Conservation (phyloP, 2,113 vertebrate species). For the Circaetus cinerascens region DNA sequence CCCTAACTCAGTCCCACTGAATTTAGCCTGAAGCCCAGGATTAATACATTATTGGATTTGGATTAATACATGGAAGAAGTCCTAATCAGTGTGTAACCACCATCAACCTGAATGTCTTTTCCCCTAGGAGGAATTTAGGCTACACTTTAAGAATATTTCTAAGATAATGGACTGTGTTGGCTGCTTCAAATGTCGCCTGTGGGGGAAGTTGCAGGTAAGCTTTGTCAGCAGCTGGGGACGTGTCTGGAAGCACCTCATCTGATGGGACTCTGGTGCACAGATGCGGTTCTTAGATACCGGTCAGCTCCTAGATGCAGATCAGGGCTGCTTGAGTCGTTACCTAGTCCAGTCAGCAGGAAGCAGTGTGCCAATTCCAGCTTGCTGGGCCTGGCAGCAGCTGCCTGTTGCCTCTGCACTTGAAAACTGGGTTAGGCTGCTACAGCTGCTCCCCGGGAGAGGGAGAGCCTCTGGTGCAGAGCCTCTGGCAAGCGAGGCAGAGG, state of each 20-base stretch:
- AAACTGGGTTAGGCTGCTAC: neutral
- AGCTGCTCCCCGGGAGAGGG: neutral
- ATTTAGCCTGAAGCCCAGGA: neutral
- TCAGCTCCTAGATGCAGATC: neutral
- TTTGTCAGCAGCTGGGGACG: neutral
- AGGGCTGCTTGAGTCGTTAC: fast-evolving
- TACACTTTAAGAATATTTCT: constrained; percentile 92
- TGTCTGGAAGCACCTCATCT: neutral
- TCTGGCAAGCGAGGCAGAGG: neutral
- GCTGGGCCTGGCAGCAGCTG: neutral
- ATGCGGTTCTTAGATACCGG: fast-evolving
- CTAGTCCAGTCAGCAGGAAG: neutral
- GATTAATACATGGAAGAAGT: neutral
- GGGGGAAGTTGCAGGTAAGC: constrained; percentile 92
- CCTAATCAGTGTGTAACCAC: fast-evolving
- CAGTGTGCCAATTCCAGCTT: neutral
- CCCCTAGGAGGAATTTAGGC: constrained; percentile 85
- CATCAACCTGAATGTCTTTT: neutral
- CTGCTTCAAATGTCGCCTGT: constrained; percentile 92
- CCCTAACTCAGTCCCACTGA: neutral
- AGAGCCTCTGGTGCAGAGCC: neutral
- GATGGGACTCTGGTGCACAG: neutral
- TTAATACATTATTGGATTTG: neutral
- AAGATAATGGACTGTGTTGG: constrained; percentile 95
- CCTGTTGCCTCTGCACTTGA: neutral